Base-by-base conservation (phyloP, 1,140 invertebrate genomes). In the Cydia strobilella region DNA sequence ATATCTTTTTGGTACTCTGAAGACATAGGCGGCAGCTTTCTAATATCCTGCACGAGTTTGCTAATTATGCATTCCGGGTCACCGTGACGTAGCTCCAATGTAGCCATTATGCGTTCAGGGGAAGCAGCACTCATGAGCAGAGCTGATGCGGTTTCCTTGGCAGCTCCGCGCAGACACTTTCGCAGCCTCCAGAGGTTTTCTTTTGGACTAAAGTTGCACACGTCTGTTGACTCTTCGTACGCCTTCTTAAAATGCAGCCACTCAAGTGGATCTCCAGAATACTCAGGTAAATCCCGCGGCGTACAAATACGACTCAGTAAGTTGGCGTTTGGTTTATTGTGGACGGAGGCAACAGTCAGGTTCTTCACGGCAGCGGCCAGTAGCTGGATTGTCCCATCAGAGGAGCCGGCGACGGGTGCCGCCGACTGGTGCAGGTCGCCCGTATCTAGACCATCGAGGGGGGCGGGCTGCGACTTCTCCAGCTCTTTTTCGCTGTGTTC, bases 211-310 rank as follows among this genome's bases (percentile, higher is more conserved):
- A 66, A 80, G 13, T 74, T 75, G 48, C 69, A 75, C 39, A 75
- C 13, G 5, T 45, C 13, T 31, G 76, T 77, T 10, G 71, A 75
- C 42, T 42, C 45, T 23, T 79, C 42, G 31, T 59, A 79, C 1
- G 62, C 72, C 13, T 59, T 42, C 3, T 72, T 79, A 76, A 76
- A 79, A 3, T 62, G 18, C 7, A 74, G 72, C 77, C 77, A 79
- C 5, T 76, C 75, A 35, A 76, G 54, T 15, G 75, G 75, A 15
- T 79, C 42, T 9, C 77, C 75, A 27, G 48, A 62, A 72, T 71
- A 79, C 9, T 25, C 25, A 20, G 77, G 77, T 35, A 79, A 39
- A 23, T 79, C 73, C 13, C 73, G 59, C 3, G 75, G 45, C 10
- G 72, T 73, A 6, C 18, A 20, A 6, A 73, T 20, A 9, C 72